Evolutionary conservation across 2,797 vertebrate species (phyloP).

Genomic region (Rhynchotus rufescens): DNA sequence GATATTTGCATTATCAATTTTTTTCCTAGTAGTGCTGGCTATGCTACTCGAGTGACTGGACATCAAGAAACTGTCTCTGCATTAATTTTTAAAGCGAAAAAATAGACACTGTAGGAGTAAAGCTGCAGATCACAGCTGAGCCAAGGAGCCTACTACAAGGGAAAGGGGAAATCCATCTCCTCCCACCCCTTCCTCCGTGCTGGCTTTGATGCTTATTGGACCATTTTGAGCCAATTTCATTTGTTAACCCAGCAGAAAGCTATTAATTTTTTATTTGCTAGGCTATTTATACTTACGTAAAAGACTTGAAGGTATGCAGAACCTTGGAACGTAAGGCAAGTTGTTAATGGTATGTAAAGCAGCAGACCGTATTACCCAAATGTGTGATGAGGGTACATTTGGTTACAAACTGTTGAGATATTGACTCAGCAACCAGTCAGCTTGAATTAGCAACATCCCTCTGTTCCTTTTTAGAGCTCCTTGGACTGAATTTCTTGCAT

Average conservation of each 20-base stretch:
- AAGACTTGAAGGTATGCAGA: not conserved
- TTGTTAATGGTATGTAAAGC: not conserved
- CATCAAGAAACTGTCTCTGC: not conserved
- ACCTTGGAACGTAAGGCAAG: not conserved
- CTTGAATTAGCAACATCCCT: not conserved
- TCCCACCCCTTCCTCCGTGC: not conserved
- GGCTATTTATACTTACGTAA: not conserved
- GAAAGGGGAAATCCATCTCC: not conserved
- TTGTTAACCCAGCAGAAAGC: not conserved
- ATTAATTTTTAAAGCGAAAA: not conserved
- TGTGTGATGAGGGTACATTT: not conserved
- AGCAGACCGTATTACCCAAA: not conserved
- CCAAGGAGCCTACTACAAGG: not conserved
- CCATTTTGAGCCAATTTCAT: not conserved
- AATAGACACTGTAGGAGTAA: not conserved
- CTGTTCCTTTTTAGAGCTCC: not conserved
- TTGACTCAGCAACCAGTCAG: not conserved
- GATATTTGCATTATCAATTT: not conserved
- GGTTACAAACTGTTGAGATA: not conserved
- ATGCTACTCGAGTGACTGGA: not conserved
- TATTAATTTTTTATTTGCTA: constrained; percentile 1
- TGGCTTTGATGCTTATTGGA: not conserved
- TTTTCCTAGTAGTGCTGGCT: not conserved
- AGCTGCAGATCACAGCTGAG: not conserved
- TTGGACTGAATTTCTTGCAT: not conserved